Percentiles rank a stretch among this genome's conserved stretches.
Conservation (phyloP, 2,888 invertebrate genomes). For the Plagodis pulveraria region DNA sequence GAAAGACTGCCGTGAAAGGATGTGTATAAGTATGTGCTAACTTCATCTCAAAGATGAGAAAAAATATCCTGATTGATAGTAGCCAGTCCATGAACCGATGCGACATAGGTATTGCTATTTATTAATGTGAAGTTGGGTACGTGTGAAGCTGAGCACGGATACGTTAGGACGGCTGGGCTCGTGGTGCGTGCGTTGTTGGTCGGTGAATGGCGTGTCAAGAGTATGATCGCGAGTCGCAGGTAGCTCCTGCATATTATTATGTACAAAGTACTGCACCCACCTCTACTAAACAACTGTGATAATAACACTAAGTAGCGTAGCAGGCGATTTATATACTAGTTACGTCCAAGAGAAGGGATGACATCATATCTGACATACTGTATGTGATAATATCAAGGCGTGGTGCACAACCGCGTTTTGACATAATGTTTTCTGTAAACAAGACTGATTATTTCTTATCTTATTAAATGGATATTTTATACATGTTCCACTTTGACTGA, state of each 20-base stretch:
- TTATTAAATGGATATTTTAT: conserved; percentile 84
- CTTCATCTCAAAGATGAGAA: conserved; percentile 78
- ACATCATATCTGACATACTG: conserved; percentile 86
- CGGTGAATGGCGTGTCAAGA: conserved; percentile 60
- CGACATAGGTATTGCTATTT: conserved; percentile 46
- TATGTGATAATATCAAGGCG: conserved; percentile 78
- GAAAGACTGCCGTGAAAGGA: conserved; percentile 80
- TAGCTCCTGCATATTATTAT: conserved; percentile 77
- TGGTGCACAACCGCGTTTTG: conserved; percentile 65
- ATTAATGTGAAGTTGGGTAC: conserved; percentile 51
- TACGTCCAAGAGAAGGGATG: conserved; percentile 85
- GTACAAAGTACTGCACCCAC: conserved; percentile 86
- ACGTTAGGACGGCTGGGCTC: conserved; percentile 57
- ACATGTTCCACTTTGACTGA: conserved; percentile 83
- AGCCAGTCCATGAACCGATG: conserved; percentile 59
- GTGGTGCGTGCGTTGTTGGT: conserved; percentile 63
- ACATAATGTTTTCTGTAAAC: conserved; percentile 83
- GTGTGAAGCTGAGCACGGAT: conserved; percentile 44
- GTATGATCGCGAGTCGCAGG: conserved; percentile 73
- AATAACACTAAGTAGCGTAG: conserved; percentile 86
- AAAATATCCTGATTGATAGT: conserved; percentile 53
- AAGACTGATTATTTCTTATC: conserved; percentile 86
- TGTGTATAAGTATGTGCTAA: conserved; percentile 69
- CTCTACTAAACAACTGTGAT: conserved; percentile 86
- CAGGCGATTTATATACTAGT: conserved; percentile 85